A percentile compares a stretch with the other conserved stretches of the same genome.
Conservation (phyloP, 2,113 vertebrate genomes). For the Neogale vison region DNA sequence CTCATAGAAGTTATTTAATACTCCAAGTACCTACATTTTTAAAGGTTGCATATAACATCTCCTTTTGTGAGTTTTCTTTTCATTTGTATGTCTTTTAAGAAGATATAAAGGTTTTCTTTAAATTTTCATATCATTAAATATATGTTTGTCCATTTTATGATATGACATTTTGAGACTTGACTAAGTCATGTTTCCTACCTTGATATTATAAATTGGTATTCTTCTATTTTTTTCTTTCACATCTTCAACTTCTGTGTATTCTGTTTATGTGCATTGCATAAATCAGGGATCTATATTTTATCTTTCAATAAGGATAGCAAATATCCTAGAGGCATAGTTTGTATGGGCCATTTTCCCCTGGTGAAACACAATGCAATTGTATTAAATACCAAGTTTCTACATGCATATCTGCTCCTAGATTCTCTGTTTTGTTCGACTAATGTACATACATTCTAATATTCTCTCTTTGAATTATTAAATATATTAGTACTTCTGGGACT, state of each 20-base stretch:
- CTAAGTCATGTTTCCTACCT: not conserved
- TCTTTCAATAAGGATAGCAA: not conserved
- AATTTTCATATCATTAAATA: not conserved
- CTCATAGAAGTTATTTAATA: not conserved
- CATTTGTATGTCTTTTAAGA: not conserved
- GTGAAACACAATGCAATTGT: not conserved
- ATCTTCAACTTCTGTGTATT: not conserved
- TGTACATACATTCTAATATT: not conserved
- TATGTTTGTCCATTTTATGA: not conserved
- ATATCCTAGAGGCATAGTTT: not conserved
- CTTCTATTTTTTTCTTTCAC: not conserved
- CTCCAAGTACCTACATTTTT: not conserved
- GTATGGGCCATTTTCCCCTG: not conserved
- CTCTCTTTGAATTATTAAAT: not conserved
- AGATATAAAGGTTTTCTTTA: not conserved
- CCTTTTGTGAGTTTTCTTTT: not conserved
- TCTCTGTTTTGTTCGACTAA: not conserved
- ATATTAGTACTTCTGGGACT: not conserved
- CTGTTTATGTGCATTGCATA: not conserved
- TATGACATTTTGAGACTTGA: not conserved
- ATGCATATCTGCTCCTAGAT: not conserved
- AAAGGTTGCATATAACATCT: not conserved
- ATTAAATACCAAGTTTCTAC: not conserved
- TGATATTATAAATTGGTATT: not conserved
- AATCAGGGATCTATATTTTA: not conserved